Percentiles rank a stretch among this genome's conserved stretches.
These are phyloP conservation scores for Oryzias sinensis DNA, from an alignment of 2,797 vertebrate genomes.

Conservation along the genomic window DNA sequence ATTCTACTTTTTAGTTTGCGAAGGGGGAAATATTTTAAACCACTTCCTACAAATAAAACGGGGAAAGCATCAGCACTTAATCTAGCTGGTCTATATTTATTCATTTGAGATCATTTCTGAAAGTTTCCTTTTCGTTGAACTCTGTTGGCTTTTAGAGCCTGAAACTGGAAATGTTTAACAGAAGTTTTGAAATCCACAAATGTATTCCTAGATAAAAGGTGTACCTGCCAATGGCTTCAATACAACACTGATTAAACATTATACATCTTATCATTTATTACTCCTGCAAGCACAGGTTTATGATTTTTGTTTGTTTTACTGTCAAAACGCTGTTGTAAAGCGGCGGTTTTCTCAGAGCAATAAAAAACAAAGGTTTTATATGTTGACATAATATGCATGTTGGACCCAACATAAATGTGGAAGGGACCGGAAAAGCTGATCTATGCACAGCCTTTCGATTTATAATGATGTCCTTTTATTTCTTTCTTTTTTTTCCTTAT, in stretches of 20 bases:
- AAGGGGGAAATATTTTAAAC: too few species aligned
- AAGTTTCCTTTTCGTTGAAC: neutral
- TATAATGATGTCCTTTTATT: too few species aligned
- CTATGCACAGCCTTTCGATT: too few species aligned
- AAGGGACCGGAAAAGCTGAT: too few species aligned
- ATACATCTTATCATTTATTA: conserved; percentile 21
- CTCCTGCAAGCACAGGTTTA: conserved; percentile 2
- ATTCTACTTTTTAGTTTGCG: too few species aligned
- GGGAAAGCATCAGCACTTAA: too few species aligned
- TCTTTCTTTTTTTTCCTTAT: too few species aligned
- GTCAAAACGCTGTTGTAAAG: conserved; percentile 15
- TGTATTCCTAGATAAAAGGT: conserved; percentile 19
- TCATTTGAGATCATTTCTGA: neutral
- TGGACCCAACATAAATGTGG: neutral
- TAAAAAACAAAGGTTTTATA: conserved; percentile 27
- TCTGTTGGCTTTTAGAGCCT: too few species aligned
- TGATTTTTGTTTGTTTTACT: conserved; percentile 24
- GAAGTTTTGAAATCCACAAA: conserved; percentile 20
- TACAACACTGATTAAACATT: conserved; percentile 33
- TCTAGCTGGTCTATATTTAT: too few species aligned
- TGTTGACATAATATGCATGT: conserved; percentile 50
- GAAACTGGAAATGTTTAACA: conserved; percentile 17
- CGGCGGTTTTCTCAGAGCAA: conserved; percentile 35
- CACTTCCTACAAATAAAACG: too few species aligned
- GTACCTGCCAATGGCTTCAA: conserved; percentile 11